A percentile compares a stretch with the other conserved stretches of the same genome.
Evolutionary conservation across 2,113 vertebrate genomes (phyloP).

Genomic region (Ifrita kowaldi): DNA sequence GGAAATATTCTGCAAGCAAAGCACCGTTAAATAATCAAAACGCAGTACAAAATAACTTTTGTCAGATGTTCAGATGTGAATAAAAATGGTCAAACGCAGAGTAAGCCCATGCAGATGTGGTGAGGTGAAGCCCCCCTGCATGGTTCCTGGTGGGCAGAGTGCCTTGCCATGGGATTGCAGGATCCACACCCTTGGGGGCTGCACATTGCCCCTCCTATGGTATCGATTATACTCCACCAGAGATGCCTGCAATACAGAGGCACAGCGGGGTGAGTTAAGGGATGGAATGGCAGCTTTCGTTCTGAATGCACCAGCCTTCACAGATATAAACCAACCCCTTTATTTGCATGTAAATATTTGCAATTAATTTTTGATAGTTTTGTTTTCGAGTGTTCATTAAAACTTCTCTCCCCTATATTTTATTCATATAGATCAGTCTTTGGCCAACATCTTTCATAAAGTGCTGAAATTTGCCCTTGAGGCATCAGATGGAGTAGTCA

Average conservation of each 20-base stretch:
- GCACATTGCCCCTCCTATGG: background rate
- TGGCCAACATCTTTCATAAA: constrained; percentile 65
- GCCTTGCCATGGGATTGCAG: background rate
- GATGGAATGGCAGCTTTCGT: background rate
- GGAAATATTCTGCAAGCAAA: background rate
- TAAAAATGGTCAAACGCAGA: background rate
- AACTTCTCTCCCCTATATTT: constrained; percentile 67
- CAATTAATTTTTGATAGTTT: constrained; percentile 34
- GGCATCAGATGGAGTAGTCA: constrained; percentile 82
- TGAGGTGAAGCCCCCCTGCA: background rate
- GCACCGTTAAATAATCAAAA: background rate
- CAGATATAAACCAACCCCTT: background rate
- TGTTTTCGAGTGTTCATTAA: constrained; percentile 52
- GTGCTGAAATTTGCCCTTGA: constrained; percentile 79
- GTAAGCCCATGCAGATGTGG: background rate
- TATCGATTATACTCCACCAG: background rate
- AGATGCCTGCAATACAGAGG: background rate
- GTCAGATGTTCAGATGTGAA: background rate
- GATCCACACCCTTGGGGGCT: background rate
- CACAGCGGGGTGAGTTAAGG: background rate
- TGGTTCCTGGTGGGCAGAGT: background rate
- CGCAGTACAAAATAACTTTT: background rate
- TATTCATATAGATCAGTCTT: constrained; percentile 65
- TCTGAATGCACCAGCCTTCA: background rate
- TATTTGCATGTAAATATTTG: constrained; percentile 50